These are phyloP conservation scores for Erpobdella octoculata DNA, from an alignment of 2,888 invertebrate species.

Conservation along the genomic window DNA sequence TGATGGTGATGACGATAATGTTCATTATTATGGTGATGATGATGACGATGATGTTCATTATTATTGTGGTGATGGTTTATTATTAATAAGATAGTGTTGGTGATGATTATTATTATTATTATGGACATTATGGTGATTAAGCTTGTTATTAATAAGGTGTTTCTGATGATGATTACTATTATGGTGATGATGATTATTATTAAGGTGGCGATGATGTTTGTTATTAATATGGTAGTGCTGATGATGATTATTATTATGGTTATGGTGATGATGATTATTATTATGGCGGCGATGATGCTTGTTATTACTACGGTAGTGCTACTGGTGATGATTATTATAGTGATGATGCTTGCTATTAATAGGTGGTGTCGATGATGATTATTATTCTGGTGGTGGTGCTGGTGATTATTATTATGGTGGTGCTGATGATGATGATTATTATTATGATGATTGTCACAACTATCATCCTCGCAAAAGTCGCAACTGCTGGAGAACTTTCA, in stretches of 20 bases:
- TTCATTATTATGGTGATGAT: neutral
- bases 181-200: neutral
- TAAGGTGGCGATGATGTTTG: neutral
- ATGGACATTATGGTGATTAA: neutral
- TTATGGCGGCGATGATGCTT: too few species aligned
- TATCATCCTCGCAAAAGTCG: neutral
- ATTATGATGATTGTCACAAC: neutral
- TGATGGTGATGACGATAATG: neutral
- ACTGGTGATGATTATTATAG: neutral
- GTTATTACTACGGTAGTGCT: neutral
- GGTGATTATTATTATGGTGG: neutral
- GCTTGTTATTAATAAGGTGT: too few species aligned
- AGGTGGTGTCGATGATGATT: neutral
- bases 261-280: neutral
- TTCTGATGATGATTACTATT: neutral
- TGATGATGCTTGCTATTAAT: neutral
- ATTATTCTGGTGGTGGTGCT: neutral
- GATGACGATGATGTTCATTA: neutral
- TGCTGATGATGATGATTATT: neutral
- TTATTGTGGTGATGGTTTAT: neutral
- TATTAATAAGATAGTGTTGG: neutral
- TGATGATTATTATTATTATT: constrained; percentile 4
- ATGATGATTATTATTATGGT: constrained; percentile 2
- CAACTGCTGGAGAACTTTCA: too few species aligned
- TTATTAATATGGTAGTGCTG: neutral